Evolutionary conservation across 2,797 vertebrate species (phyloP).

Genomic region (Rhynchonycteris naso): DNA sequence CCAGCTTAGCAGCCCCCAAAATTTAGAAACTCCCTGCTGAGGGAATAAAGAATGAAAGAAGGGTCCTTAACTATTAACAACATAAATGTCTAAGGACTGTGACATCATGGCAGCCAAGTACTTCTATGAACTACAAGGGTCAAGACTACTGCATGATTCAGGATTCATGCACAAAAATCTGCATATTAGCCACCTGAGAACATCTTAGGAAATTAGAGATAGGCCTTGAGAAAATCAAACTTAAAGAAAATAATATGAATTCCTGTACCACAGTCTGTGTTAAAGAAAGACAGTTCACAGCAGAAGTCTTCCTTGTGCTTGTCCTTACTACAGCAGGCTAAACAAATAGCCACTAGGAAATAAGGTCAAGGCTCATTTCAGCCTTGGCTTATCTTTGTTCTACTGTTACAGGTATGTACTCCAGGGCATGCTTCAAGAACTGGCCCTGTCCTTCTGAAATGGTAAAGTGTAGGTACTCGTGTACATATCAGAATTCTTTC

Average conservation of each 20-base stretch:
- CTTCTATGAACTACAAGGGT: background rate
- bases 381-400: background rate
- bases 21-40: background rate
- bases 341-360: background rate
- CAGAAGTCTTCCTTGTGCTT: background rate
- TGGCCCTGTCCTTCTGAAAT: background rate
- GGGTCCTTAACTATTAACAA: background rate
- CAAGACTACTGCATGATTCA: background rate
- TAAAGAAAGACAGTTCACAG: background rate
- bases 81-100: background rate
- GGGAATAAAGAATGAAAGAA: background rate
- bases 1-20: background rate
- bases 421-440: background rate
- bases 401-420: background rate
- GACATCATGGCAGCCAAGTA: background rate
- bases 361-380: background rate
- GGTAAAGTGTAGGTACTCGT: background rate
- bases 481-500: background rate
- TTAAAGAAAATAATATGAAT: slow-evolving; percentile 13
- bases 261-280: background rate
- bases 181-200: background rate
- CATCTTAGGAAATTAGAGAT: background rate
- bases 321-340: background rate
- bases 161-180: background rate
- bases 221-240: background rate